These are phyloP conservation scores for Drosophila mercatorum DNA, from an alignment of 2,888 invertebrate species.

Conservation along the genomic window DNA sequence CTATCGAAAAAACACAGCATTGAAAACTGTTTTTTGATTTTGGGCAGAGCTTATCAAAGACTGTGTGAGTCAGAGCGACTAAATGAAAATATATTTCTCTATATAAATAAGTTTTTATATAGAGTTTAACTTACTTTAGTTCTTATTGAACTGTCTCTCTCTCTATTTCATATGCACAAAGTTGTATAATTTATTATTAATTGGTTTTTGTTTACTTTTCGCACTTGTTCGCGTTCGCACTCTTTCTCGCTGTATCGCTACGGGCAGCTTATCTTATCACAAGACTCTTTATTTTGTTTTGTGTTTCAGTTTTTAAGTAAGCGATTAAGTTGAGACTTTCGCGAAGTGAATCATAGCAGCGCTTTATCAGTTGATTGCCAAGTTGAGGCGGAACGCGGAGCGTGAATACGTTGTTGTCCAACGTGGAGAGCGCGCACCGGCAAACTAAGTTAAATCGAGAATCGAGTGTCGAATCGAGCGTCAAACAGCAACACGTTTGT, in stretches of 20 bases:
- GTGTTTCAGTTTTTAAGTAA: slow-evolving; percentile 21
- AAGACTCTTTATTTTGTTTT: slow-evolving; percentile 18
- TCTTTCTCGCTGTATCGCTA: not conserved
- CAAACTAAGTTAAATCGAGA: slow-evolving; percentile 62
- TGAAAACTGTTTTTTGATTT: slow-evolving; percentile 24
- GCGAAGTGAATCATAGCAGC: slow-evolving; percentile 34
- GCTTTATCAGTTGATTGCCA: slow-evolving; percentile 36
- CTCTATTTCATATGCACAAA: not conserved
- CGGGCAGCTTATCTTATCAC: slow-evolving; percentile 44
- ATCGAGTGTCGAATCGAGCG: slow-evolving; percentile 34
- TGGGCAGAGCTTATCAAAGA: slow-evolving; percentile 33
- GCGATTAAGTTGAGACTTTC: slow-evolving; percentile 32
- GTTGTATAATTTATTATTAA: not conserved
- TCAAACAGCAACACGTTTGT: slow-evolving; percentile 39
- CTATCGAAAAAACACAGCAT: slow-evolving; percentile 19
- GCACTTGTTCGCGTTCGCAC: slow-evolving; percentile 1
- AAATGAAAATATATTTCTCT: slow-evolving; percentile 1
- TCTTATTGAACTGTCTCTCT: not conserved
- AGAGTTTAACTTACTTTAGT: slow-evolving; percentile 14
- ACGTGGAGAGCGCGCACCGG: slow-evolving; percentile 68
- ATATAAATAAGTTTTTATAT: not conserved
- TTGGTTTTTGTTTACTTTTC: slow-evolving; percentile 31
- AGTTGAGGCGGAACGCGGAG: slow-evolving; percentile 34
- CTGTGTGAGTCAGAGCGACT: slow-evolving; percentile 37
- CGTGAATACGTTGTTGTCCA: slow-evolving; percentile 54